A percentile compares a stretch with the other conserved stretches of the same genome.
Evolutionary conservation across 2,888 invertebrate genomes (phyloP).

Genomic region (Drosophila pseudotakahashii): DNA sequence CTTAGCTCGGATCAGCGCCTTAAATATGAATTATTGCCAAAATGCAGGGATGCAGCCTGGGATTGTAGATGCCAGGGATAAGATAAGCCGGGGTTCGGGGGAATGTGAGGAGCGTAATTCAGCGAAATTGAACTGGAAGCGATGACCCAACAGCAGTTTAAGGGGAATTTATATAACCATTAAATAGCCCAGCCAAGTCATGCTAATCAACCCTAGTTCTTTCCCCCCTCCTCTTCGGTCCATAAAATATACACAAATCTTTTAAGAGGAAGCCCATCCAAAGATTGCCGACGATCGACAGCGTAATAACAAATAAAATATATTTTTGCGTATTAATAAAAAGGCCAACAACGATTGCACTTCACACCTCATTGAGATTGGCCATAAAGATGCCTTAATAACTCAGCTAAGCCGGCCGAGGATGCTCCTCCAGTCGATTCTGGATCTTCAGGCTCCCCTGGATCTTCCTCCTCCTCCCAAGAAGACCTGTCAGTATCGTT

Average conservation of each 20-base stretch:
- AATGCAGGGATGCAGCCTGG: slow-evolving; percentile 32
- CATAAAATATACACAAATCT: slow-evolving; percentile 41
- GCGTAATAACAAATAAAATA: slow-evolving; percentile 55
- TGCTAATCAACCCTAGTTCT: slow-evolving; percentile 18
- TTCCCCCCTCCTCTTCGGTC: background rate
- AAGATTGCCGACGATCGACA: slow-evolving; percentile 37
- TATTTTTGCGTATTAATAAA: slow-evolving; percentile 80
- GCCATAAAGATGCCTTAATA: slow-evolving; percentile 83
- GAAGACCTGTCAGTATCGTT: slow-evolving; percentile 72
- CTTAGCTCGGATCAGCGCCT: slow-evolving; percentile 43
- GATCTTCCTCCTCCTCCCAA: background rate
- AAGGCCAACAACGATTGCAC: slow-evolving; percentile 77
- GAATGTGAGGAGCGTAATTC: background rate
- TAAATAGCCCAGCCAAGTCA: slow-evolving; percentile 20
- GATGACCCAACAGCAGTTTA: slow-evolving; percentile 2
- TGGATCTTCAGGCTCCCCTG: slow-evolving; percentile 3
- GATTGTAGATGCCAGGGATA: slow-evolving; percentile 29
- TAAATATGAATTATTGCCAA: slow-evolving; percentile 58
- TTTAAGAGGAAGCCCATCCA: slow-evolving; percentile 1
- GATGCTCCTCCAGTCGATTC: slow-evolving; percentile 10
- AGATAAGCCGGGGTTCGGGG: slow-evolving; percentile 14
- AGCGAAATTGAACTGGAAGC: slow-evolving; percentile 3
- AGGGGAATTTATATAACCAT: slow-evolving; percentile 27
- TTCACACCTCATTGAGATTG: slow-evolving; percentile 83
- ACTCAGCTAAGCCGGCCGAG: slow-evolving; percentile 78